Evolutionary conservation across 2,113 vertebrate genomes (phyloP).

Genomic region (Miniopterus natalensis): DNA sequence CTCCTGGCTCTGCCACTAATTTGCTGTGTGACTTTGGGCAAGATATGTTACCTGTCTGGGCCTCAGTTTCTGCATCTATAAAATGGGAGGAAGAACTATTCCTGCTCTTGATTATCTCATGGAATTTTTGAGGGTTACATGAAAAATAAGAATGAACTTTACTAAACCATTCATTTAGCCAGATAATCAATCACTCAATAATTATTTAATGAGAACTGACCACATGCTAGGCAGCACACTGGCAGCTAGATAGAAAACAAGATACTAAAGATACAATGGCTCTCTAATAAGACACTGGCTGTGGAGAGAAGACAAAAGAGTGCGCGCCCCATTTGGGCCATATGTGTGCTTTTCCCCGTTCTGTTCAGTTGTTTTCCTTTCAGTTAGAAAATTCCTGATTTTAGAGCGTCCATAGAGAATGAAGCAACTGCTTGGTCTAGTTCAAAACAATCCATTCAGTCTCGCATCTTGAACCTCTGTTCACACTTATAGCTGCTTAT

Average conservation of each 20-base stretch:
- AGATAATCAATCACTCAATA: neutral
- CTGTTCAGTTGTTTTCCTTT: neutral
- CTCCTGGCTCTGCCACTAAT: neutral
- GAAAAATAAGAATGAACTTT: slow-evolving; percentile 17
- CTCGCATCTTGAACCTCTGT: neutral
- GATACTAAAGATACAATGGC: neutral
- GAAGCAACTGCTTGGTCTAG: neutral
- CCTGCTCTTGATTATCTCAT: neutral
- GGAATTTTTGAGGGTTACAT: neutral
- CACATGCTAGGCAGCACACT: neutral
- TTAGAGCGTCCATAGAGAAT: neutral
- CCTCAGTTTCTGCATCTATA: neutral
- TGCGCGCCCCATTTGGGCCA: neutral
- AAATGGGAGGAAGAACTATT: slow-evolving; percentile 6
- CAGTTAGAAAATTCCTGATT: neutral
- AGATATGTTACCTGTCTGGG: neutral
- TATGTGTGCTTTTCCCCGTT: neutral
- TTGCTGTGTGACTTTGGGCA: neutral
- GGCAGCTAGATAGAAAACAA: neutral
- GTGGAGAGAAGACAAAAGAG: neutral
- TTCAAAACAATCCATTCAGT: neutral
- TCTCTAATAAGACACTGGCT: neutral
- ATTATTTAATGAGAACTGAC: neutral
- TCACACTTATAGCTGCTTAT: neutral
- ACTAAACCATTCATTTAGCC: neutral